These are phyloP conservation scores for Acrocyrtus sp. DNA, from an alignment of 2,888 invertebrate genomes.

Conservation along the genomic window DNA sequence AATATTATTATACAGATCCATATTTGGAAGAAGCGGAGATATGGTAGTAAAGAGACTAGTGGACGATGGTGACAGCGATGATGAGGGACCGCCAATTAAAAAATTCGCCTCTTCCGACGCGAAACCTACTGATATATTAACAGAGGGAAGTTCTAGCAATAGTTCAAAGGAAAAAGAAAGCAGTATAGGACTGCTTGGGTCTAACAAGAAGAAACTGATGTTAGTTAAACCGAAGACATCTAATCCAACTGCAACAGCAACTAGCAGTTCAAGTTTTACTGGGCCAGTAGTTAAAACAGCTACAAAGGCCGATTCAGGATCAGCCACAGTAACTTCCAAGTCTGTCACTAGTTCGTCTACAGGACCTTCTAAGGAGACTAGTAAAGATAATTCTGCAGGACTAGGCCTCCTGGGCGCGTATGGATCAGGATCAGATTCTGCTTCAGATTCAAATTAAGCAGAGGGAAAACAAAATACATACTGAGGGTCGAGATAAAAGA, in stretches of 20 bases:
- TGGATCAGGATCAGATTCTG: slow-evolving; percentile 55
- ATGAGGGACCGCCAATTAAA: slow-evolving; percentile 30
- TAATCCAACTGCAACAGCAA: not conserved
- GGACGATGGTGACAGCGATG: slow-evolving; percentile 43
- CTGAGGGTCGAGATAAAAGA: not conserved
- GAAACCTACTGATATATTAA: slow-evolving; percentile 54
- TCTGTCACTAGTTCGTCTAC: too few relatives aligned
- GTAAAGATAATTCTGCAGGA: slow-evolving; percentile 10
- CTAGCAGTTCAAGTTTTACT: slow-evolving; percentile 1
- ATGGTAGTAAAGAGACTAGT: slow-evolving; percentile 55
- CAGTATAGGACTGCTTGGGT: slow-evolving; percentile 55
- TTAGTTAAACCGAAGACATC: slow-evolving; percentile 44
- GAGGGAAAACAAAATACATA: not conserved
- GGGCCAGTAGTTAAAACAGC: not conserved
- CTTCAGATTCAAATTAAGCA: slow-evolving; percentile 24
- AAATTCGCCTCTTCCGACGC: slow-evolving; percentile 29
- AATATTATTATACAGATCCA: slow-evolving; percentile 54
- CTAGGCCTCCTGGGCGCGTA: slow-evolving; percentile 53
- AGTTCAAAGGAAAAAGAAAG: slow-evolving; percentile 35
- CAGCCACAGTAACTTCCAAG: not conserved
- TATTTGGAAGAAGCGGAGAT: slow-evolving; percentile 51
- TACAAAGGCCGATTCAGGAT: too few relatives aligned
- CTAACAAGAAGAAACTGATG: slow-evolving; percentile 50
- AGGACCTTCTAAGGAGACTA: too few relatives aligned
- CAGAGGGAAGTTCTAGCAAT: slow-evolving; percentile 6